Percentiles rank a stretch among this genome's conserved stretches.
These are phyloP conservation scores for Hyles vespertilio DNA, from an alignment of 1,140 invertebrate genomes.

Conservation along the genomic window DNA sequence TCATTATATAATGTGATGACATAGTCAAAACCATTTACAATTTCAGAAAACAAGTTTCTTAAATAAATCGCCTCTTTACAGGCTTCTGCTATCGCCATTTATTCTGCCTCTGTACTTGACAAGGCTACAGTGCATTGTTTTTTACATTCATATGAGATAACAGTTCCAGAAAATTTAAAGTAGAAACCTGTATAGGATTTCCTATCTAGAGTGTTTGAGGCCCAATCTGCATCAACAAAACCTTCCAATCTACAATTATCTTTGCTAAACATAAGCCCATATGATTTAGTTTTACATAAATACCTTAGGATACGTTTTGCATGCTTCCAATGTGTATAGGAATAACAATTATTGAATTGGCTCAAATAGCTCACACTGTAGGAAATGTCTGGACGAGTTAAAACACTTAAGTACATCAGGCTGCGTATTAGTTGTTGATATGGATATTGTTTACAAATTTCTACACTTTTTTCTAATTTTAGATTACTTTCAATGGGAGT, in stretches of 20 bases:
- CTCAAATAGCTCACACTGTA: conserved; percentile 19
- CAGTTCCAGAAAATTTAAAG: conserved; percentile 22
- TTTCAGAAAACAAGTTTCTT: conserved; percentile 23
- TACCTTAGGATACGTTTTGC: neutral
- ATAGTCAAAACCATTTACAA: no score
- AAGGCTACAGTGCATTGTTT: conserved; percentile 24
- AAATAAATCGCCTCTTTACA: conserved; percentile 46
- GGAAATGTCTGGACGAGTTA: conserved; percentile 21
- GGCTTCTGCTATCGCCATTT: conserved; percentile 39
- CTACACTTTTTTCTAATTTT: conserved; percentile 14
- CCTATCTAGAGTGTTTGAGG: conserved; percentile 27
- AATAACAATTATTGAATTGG: conserved; percentile 23
- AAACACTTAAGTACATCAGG: conserved; percentile 20
- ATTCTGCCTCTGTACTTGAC: conserved; percentile 61
- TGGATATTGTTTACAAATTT: conserved; percentile 8
- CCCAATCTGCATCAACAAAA: conserved; percentile 62
- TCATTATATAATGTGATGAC: conserved; percentile 6
- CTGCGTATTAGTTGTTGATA: conserved; percentile 23
- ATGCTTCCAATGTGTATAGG: conserved; percentile 11
- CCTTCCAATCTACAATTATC: conserved; percentile 16
- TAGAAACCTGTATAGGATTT: conserved; percentile 32
- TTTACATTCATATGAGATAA: conserved; percentile 15
- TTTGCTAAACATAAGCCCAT: conserved; percentile 14
- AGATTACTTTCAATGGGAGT: conserved; percentile 22
- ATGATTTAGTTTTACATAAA: conserved; percentile 8